These are phyloP conservation scores for Listrodromus nycthemerus DNA, from an alignment of 2,888 invertebrate species.

Conservation along the genomic window DNA sequence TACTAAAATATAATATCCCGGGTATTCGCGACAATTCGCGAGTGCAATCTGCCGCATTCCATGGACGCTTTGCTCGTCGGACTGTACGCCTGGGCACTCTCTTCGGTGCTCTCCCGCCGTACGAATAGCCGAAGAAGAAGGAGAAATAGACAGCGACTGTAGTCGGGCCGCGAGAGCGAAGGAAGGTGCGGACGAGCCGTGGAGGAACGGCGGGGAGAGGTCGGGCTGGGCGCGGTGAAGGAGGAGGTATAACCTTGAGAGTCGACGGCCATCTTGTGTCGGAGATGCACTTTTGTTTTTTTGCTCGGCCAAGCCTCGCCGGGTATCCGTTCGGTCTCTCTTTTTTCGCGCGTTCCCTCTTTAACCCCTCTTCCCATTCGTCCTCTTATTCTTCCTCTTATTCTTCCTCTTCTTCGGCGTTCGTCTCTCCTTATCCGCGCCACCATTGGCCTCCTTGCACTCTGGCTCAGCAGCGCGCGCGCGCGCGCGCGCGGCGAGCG, in stretches of 20 bases:
- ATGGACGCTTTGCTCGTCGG: constrained; percentile 70
- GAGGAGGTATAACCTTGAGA: constrained; percentile 80
- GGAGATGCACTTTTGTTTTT: constrained; percentile 83
- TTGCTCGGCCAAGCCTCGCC: constrained; percentile 76
- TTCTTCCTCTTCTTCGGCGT: constrained; percentile 37
- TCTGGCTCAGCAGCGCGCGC: constrained; percentile 60
- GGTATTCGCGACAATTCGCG: constrained; percentile 13
- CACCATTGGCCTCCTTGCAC: constrained; percentile 63
- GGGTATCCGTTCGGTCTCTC: constrained; percentile 50
- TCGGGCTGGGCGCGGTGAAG: constrained; percentile 8
- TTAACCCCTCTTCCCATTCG: no score
- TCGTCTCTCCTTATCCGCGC: constrained; percentile 51
- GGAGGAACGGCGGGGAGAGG: constrained; percentile 66
- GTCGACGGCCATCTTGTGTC: constrained; percentile 82
- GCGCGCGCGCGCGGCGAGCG: constrained; percentile 63
- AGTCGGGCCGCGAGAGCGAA: constrained; percentile 47
- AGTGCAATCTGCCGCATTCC: constrained; percentile 70
- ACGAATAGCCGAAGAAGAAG: constrained; percentile 70
- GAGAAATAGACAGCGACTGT: constrained; percentile 71
- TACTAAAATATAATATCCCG: background rate
- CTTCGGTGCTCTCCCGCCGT: constrained; percentile 44
- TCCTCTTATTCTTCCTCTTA: constrained; percentile 53
- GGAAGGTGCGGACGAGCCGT: constrained; percentile 60
- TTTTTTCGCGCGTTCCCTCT: constrained; percentile 47
- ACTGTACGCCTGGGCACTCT: constrained; percentile 69